A percentile compares a stretch with the other conserved stretches of the same genome.
These are phyloP conservation scores for Sericinus montela DNA, from an alignment of 2,888 invertebrate species.

Conservation along the genomic window DNA sequence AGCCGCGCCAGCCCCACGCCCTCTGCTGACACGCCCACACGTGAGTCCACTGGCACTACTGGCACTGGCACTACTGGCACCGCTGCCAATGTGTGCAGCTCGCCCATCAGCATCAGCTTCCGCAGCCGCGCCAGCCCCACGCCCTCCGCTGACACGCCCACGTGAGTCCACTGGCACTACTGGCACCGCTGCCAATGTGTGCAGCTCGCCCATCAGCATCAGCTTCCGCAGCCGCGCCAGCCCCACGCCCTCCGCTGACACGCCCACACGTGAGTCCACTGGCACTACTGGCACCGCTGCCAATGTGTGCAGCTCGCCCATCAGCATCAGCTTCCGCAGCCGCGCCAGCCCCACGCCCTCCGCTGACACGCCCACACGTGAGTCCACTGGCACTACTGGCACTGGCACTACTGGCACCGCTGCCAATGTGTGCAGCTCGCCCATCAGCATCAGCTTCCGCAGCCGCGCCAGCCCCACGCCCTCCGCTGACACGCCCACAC, in stretches of 20 bases:
- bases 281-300: no score
- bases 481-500: constrained; percentile 32
- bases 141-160: constrained; percentile 33
- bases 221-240: constrained; percentile 51
- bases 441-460: constrained; percentile 64
- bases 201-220: constrained; percentile 58
- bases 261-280: constrained; percentile 34
- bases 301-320: constrained; percentile 54
- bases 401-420: no score
- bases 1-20: constrained; percentile 36
- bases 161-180: no score
- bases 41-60: no score
- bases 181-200: no score
- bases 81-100: constrained; percentile 34
- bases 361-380: constrained; percentile 33
- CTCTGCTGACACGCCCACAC: constrained; percentile 32
- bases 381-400: constrained; percentile 14
- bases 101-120: constrained; percentile 65
- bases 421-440: no score
- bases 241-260: constrained; percentile 34
- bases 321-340: constrained; percentile 61
- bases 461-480: constrained; percentile 36
- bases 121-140: constrained; percentile 40
- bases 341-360: constrained; percentile 36
- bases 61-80: no score